Conservation (phyloP, 2,113 vertebrate species). For the Anhinga rufa region DNA sequence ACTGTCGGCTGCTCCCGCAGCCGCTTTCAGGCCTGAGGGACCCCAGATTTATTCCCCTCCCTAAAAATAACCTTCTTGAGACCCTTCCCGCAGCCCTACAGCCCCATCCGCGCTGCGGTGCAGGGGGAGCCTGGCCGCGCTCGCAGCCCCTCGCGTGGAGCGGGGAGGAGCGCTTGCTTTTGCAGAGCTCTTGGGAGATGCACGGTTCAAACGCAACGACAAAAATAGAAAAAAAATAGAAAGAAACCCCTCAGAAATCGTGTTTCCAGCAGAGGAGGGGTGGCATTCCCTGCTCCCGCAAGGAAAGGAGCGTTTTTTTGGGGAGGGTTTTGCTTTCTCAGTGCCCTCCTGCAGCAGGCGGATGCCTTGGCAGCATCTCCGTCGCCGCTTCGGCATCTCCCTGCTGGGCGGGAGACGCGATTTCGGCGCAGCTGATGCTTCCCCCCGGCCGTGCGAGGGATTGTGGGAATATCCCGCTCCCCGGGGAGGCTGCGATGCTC, state of each 20-base stretch:
- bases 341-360: rapidly evolving
- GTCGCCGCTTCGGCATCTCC: not conserved
- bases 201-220: not conserved
- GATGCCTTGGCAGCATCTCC: not conserved
- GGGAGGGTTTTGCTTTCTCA: rapidly evolving
- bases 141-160: rapidly evolving
- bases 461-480: conserved; percentile 51
- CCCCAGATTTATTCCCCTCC: not conserved
- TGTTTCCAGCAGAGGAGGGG: not conserved
- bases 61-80: not conserved
- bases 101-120: not conserved
- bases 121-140: not conserved
- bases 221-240: not conserved
- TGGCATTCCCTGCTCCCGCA: not conserved
- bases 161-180: rapidly evolving
- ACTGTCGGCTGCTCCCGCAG: not conserved
- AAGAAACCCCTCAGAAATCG: rapidly evolving
- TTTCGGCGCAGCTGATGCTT: not conserved
- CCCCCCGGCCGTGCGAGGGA: not conserved
- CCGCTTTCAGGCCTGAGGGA: rapidly evolving
- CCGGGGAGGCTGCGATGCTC: not conserved
- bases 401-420: not conserved
- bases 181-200: not conserved
- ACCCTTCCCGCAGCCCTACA: rapidly evolving
- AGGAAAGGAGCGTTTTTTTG: rapidly evolving